Base-by-base conservation (phyloP, 2,888 invertebrate species). In the Tetragnatha montana region DNA sequence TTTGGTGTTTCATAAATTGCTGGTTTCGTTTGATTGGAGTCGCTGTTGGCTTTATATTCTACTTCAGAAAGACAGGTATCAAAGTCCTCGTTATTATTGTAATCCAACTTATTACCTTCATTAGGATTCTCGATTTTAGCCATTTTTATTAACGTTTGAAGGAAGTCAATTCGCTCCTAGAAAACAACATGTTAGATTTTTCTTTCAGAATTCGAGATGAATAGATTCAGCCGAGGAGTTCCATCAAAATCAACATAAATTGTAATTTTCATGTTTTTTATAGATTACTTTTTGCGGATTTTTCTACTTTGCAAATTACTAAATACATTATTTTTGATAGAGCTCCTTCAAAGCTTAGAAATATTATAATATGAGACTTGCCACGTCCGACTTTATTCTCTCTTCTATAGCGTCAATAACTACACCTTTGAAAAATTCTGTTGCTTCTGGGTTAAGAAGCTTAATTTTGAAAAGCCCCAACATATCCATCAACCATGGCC, bases 391-490 rank as follows among this genome's bases (percentile, higher is more conserved):
- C 17, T 81, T 86, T 60, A 81, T 89, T 60, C 86, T 81, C 50
- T 90, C 86, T 74, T 90, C 79, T n/a, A 90, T 60, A 7, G 82
- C 73, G 22, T 86, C 70, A 17, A 83, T 17, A 69, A 87, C 79
- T 7, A 83, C 76, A 19, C 79, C 35, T 69, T 75, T 68, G 69
- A 82, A 90, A 70, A 90, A 90, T 17, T 73, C 70, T 3, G 81
- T 87, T 17, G 89, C 80, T 78, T 90, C 86, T 10, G 81, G 82
- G 73, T 90, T 90, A 68, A 90, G 75, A 8, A 90, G 78, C 17
- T 51, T 73, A 6, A 90, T 68, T 6, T n/a, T n/a, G n/a, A n/a
- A n/a, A n/a, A n/a, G n/a, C n/a, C 81, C 73, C 21, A 87, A 79
- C 8, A 35, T 8, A 35, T 87, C 86, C 89, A 87, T 87, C 60